Percentiles rank a stretch among this genome's conserved stretches.
Conservation (phyloP, 2,888 invertebrate genomes). For the Dione juno region DNA sequence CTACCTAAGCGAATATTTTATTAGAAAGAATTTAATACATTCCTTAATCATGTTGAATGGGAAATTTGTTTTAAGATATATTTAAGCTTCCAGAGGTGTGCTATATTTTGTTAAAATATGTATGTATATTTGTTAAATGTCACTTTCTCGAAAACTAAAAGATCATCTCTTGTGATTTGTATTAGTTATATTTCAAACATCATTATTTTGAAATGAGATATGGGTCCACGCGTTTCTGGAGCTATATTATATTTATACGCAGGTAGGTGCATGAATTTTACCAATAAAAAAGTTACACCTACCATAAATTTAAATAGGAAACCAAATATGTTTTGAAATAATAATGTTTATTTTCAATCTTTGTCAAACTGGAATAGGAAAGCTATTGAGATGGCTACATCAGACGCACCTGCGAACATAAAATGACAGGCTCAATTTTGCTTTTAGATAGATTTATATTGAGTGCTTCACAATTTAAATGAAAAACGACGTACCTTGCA, state of each 20-base stretch:
- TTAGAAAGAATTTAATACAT: neutral
- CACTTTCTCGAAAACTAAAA: too few relatives aligned
- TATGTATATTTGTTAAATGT: too few relatives aligned
- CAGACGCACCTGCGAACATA: conserved; percentile 20
- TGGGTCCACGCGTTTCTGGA: too few relatives aligned
- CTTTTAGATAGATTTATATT: neutral
- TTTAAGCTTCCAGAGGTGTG: too few relatives aligned
- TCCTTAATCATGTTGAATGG: too few relatives aligned
- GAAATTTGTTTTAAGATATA: too few relatives aligned
- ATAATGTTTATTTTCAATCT: conserved; percentile 14
- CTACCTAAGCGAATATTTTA: neutral
- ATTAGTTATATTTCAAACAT: too few relatives aligned
- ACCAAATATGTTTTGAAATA: conserved; percentile 1
- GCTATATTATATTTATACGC: too few relatives aligned
- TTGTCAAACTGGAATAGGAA: conserved; percentile 14
- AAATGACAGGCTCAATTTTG: conserved; percentile 26
- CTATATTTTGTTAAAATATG: too few relatives aligned
- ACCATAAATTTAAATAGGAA: neutral
- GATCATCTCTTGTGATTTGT: too few relatives aligned
- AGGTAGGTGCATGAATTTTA: neutral
- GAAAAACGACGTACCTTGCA: neutral
- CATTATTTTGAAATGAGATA: too few relatives aligned
- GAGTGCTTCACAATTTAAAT: conserved; percentile 8
- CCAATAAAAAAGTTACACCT: neutral
- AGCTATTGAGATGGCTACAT: conserved; percentile 20